Evolutionary conservation across 2,888 invertebrate species (phyloP).

Genomic region (Dexiosoma caninum): DNA sequence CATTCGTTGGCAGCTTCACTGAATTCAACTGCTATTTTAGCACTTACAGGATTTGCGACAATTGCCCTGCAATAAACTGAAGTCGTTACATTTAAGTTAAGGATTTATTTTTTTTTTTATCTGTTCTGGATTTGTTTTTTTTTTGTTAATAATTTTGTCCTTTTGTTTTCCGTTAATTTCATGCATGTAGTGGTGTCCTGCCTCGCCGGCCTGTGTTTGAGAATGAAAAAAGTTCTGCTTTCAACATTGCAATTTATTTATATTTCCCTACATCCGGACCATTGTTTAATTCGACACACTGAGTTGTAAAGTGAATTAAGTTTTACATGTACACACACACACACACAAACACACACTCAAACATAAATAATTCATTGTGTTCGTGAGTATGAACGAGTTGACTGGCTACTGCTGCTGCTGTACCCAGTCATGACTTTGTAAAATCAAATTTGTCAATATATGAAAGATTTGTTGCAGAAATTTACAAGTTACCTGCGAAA

Average conservation of each 20-base stretch:
- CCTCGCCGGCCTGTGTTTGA: background rate
- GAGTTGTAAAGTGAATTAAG: slow-evolving; percentile 55
- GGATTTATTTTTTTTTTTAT: background rate
- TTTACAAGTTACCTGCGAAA: background rate
- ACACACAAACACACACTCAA: background rate
- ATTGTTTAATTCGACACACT: slow-evolving; percentile 53
- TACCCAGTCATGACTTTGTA: slow-evolving; percentile 33
- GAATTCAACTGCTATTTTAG: slow-evolving; percentile 45
- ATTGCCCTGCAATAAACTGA: slow-evolving; percentile 56
- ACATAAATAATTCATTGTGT: background rate
- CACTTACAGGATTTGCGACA: slow-evolving; percentile 57
- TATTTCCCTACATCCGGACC: slow-evolving; percentile 55
- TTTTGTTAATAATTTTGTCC: background rate
- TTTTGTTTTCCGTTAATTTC: slow-evolving; percentile 16
- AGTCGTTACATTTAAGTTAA: slow-evolving; percentile 32
- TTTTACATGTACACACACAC: slow-evolving; percentile 16
- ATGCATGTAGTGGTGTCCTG: background rate
- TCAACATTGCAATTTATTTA: slow-evolving; percentile 56
- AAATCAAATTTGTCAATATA: slow-evolving; percentile 53
- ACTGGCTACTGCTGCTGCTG: background rate
- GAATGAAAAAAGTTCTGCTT: slow-evolving; percentile 17
- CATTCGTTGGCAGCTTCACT: slow-evolving; percentile 28
- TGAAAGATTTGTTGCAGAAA: slow-evolving; percentile 32
- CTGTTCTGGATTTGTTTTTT: background rate
- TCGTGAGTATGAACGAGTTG: background rate